Conservation (phyloP, 2,113 vertebrate species). For the Sminthopsis crassicaudata region DNA sequence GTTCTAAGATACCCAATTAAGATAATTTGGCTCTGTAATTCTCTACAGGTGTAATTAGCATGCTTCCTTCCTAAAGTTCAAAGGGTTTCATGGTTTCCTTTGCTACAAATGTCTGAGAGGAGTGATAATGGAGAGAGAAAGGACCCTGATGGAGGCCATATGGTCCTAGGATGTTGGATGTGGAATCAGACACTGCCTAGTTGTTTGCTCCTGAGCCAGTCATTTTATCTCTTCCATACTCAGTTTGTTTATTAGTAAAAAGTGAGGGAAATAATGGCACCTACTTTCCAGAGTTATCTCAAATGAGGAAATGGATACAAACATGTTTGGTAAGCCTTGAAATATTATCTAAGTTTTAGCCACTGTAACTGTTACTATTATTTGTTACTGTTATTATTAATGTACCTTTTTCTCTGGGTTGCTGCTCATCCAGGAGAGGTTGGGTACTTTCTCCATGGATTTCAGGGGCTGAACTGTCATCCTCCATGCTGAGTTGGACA, state of each 20-base stretch:
- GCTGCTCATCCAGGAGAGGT: conserved; percentile 14
- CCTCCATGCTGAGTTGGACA: rapidly evolving
- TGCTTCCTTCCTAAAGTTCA: not conserved
- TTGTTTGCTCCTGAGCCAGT: not conserved
- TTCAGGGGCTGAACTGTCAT: rapidly evolving
- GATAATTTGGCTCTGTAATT: not conserved
- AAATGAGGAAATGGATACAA: not conserved
- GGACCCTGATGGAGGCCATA: not conserved
- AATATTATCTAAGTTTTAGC: not conserved
- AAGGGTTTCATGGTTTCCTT: not conserved
- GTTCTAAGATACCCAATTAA: no score
- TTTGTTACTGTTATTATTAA: rapidly evolving
- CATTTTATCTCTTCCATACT: not conserved
- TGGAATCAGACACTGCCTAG: not conserved
- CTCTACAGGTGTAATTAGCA: not conserved
- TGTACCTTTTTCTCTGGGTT: not conserved
- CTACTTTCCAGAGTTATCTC: not conserved
- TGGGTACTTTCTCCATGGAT: not conserved
- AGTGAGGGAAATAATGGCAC: not conserved
- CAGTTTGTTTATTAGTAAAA: not conserved
- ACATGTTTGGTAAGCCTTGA: not conserved
- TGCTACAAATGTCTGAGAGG: not conserved
- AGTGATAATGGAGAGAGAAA: not conserved
- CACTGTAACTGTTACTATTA: not conserved
- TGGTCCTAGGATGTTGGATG: no score